Evolutionary conservation across 2,113 vertebrate genomes (phyloP).

Genomic region (Piliocolobus tephrosceles): DNA sequence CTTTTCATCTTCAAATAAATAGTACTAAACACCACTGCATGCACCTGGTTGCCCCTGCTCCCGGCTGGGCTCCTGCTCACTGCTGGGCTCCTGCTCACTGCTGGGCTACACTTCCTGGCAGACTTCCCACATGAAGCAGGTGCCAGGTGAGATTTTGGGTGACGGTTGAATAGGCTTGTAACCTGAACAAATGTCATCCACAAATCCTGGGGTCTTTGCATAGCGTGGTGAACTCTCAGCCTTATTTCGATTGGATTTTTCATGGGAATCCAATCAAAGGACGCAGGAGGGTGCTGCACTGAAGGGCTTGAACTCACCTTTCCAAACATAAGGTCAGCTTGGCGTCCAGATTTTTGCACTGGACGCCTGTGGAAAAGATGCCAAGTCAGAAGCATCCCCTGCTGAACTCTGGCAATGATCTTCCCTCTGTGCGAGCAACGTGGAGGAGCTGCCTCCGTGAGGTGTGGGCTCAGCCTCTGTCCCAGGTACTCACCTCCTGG

Average conservation of each 20-base stretch:
- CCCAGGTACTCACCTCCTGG: neutral
- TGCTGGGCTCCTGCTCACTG: neutral
- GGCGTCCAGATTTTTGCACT: accelerated
- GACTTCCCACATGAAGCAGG: neutral
- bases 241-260: neutral
- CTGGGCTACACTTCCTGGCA: neutral
- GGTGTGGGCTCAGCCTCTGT: neutral
- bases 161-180: accelerated
- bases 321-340: neutral
- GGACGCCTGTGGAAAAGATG: neutral
- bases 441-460: neutral
- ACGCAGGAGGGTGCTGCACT: accelerated
- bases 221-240: accelerated
- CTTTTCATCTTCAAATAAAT: no score
- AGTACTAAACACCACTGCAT: accelerated
- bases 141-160: accelerated
- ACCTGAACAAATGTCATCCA: accelerated
- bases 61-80: no score
- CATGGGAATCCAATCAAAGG: accelerated
- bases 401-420: accelerated
- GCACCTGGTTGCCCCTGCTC: accelerated
- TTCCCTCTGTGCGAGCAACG: accelerated
- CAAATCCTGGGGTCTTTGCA: neutral
- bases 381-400: accelerated
- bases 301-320: accelerated